Conservation (phyloP, 2,888 invertebrate genomes). For the Pandemis heparana region DNA sequence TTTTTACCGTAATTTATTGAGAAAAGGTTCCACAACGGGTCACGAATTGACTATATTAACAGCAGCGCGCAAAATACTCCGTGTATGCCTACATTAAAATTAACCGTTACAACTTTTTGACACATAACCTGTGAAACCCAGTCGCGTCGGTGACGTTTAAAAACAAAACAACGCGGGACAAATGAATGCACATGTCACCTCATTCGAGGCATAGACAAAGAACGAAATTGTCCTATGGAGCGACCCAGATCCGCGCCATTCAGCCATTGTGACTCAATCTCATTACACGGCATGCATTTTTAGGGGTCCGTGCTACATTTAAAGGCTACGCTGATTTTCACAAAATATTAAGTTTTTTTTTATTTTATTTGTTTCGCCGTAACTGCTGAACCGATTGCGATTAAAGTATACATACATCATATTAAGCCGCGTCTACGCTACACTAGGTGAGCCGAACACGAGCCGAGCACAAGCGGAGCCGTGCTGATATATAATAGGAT, state of each 20-base stretch:
- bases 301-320: slow-evolving; percentile 30
- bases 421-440: too few relatives aligned
- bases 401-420: too few relatives aligned
- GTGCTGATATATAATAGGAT: too few relatives aligned
- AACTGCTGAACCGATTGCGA: too few relatives aligned
- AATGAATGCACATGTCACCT: slow-evolving; percentile 25
- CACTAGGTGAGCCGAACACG: too few relatives aligned
- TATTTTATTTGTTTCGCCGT: too few relatives aligned
- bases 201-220: slow-evolving; percentile 30
- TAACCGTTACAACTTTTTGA: slow-evolving; percentile 10
- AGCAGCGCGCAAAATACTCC: not conserved
- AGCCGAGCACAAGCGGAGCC: too few relatives aligned
- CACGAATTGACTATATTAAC: not conserved
- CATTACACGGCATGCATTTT: slow-evolving; percentile 40
- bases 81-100: not conserved
- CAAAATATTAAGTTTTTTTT: not conserved
- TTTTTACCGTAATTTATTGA: not conserved
- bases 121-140: slow-evolving; percentile 1
- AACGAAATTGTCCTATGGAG: slow-evolving; percentile 36
- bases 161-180: slow-evolving; percentile 24
- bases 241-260: slow-evolving; percentile 32
- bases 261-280: slow-evolving; percentile 39
- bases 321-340: not conserved
- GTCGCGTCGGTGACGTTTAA: slow-evolving; percentile 15
- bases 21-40: not conserved